phyloP scores from a whole-genome alignment of 2,797 vertebrate genomes.

The Pantherophis alleghaniensis region DNA sequence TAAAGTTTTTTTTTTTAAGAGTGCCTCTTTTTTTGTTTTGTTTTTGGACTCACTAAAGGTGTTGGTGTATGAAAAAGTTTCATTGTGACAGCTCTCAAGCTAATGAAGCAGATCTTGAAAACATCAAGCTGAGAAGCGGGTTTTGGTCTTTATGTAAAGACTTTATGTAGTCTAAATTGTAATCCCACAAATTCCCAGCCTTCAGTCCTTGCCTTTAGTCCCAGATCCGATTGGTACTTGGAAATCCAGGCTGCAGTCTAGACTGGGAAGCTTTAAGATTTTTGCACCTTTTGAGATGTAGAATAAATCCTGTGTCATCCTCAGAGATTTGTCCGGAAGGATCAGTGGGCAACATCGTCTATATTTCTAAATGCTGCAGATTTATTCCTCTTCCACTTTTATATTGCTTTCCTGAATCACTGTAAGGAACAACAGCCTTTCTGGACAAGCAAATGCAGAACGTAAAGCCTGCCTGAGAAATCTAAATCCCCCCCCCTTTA shows the following conservation, averaged over 20 bases:
- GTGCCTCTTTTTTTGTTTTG: neutral
- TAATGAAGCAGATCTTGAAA: neutral
- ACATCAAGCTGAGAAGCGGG: neutral
- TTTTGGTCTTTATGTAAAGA: neutral
- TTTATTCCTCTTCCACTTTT: neutral
- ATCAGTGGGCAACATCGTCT: neutral
- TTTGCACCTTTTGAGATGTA: neutral
- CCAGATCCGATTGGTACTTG: neutral
- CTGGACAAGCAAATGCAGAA: neutral
- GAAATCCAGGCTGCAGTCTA: neutral
- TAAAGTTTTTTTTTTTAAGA: neutral
- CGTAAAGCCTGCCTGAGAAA: neutral
- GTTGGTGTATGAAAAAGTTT: neutral
- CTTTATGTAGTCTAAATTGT: neutral
- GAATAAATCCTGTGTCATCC: neutral
- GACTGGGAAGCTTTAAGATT: neutral
- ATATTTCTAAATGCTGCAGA: neutral
- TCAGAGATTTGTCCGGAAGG: neutral
- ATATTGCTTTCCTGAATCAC: neutral
- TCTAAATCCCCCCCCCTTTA: neutral
- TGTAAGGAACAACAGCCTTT: neutral
- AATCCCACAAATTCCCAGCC: neutral
- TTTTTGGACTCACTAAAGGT: neutral
- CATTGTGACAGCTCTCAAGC: neutral
- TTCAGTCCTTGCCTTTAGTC: neutral